A percentile compares a stretch with the other conserved stretches of the same genome.
These are phyloP conservation scores for Monoplex corrugatus DNA, from an alignment of 2,888 invertebrate genomes.

Conservation along the genomic window DNA sequence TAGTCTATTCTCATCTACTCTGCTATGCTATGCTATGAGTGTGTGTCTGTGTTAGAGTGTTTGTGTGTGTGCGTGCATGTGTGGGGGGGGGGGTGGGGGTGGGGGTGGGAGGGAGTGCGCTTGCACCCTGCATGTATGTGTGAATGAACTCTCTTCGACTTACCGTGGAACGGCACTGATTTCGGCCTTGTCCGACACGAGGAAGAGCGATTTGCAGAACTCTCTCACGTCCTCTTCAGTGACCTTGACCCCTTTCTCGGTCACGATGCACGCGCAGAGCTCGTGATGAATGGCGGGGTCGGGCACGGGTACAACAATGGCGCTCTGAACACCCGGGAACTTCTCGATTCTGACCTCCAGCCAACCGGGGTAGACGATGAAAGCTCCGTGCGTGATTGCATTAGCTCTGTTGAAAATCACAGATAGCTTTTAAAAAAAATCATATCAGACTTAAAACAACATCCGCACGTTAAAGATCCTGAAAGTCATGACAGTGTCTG, in stretches of 20 bases:
- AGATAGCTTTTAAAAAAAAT: too few relatives aligned
- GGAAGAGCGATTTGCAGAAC: constrained; percentile 21
- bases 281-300: constrained; percentile 43
- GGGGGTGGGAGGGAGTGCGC: neutral
- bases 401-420: constrained; percentile 44
- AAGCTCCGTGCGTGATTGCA: constrained; percentile 40
- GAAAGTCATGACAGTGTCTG: too few relatives aligned
- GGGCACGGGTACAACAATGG: constrained; percentile 48
- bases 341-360: constrained; percentile 42
- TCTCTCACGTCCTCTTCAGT: constrained; percentile 35
- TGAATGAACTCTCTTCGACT: too few relatives aligned
- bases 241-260: neutral
- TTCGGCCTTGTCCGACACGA: neutral
- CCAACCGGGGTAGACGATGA: constrained; percentile 45
- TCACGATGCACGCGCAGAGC: constrained; percentile 53
- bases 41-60: too few relatives aligned
- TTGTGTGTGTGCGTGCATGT: too few relatives aligned
- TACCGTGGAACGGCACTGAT: neutral
- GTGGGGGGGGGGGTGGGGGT: neutral
- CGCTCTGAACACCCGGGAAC: constrained; percentile 32
- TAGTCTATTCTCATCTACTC: too few relatives aligned
- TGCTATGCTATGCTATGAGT: too few relatives aligned
- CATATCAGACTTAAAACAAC: too few relatives aligned
- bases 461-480: too few relatives aligned
- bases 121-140: neutral